Conservation (phyloP, 2,888 invertebrate species). For the Drosophila quasianomalipes region DNA sequence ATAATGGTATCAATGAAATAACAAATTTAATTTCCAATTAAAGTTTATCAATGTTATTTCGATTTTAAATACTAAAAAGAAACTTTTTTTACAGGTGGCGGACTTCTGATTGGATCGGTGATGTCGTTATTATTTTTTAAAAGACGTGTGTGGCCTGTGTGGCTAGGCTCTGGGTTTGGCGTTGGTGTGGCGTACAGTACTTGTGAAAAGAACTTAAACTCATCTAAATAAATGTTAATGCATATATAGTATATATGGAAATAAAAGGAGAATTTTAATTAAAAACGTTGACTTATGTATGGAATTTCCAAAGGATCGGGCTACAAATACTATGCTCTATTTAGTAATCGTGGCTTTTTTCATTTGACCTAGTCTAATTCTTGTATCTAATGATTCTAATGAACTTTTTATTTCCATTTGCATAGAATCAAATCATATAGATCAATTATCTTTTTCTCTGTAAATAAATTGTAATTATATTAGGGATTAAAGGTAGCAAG, state of each 20-base stretch:
- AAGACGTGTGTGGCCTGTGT: conserved; percentile 94
- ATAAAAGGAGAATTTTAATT: background rate
- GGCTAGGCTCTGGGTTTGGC: conserved; percentile 95
- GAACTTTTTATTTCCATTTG: background rate
- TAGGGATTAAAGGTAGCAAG: no score
- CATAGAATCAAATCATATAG: background rate
- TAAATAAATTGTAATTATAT: background rate
- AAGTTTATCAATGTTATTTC: background rate
- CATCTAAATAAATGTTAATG: conserved; percentile 57
- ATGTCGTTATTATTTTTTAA: conserved; percentile 94
- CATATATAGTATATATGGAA: background rate
- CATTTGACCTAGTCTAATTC: background rate
- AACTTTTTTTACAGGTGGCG: conserved; percentile 89
- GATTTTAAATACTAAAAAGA: background rate
- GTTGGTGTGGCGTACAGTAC: conserved; percentile 91
- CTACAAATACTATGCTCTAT: background rate
- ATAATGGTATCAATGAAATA: background rate
- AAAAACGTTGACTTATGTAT: background rate
- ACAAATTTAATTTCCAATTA: background rate
- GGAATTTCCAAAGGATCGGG: background rate
- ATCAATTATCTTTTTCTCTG: background rate
- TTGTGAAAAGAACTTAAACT: conserved; percentile 80
- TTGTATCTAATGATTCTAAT: background rate
- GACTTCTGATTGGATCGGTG: conserved; percentile 91
- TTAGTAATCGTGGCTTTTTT: background rate